Base-by-base conservation (phyloP, 1,140 invertebrate genomes). In the Glomeris maerens region DNA sequence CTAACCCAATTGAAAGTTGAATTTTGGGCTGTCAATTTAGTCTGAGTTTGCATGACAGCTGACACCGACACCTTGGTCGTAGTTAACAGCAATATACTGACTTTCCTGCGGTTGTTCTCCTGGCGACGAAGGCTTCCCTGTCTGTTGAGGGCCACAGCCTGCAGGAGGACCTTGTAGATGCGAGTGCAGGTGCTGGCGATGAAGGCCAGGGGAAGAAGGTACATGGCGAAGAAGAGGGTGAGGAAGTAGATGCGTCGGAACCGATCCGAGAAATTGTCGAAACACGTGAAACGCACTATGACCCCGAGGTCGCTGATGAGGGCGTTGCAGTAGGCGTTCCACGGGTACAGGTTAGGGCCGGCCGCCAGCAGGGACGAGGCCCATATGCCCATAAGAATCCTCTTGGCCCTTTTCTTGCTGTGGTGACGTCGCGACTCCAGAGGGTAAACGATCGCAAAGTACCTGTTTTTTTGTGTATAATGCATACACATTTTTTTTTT, bases 371-470 rank as follows among this genome's bases (percentile, higher is more conserved):
- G 56, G 0, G 71, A 66, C 7, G 70, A 57, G 1, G 66, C 44
- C 70, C 71, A 72, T 0, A 66, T 66, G 2, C 57, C 52, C 0
- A 64, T 54, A 3, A 73, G 56, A n/a, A 73, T 68, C 23, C 60
- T 58, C 27, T 59, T 59, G 10, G 67, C 67, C 23, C 70, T 54
- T 0, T 60, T 56, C 55, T 68, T 66, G 25, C 62, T 68, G 26
- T 69, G 59, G 25, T 60, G 36, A 39, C 66, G 64, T 53, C 70
- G 61, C 7, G 66, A 64, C 5, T 67, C 63, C 20, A 73, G 54
- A 0, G 72, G 72, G 53, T 73, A 64, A 3, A 73, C 66, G 31
- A 73, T 68, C 17, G 70, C 72, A 54, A 70, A 69, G 49, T 72
- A 73, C 45, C 71, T 73, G 57, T n/a, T n/a, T n/a, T n/a, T n/a